Base-by-base conservation (phyloP, 2,888 invertebrate genomes). In the Horisme vitalbata region DNA sequence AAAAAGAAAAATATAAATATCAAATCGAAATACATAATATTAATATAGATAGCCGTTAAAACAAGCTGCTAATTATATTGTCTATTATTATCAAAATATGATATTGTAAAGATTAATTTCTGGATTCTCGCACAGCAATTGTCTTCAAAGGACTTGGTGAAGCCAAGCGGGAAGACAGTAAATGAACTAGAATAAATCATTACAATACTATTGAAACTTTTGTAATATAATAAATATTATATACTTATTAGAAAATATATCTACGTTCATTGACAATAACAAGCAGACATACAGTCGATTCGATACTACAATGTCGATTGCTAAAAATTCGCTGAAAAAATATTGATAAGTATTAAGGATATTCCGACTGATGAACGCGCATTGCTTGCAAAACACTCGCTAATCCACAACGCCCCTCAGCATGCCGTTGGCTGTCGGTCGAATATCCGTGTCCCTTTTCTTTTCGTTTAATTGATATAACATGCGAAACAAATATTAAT, bases 281-380 rank as follows among this genome's bases (percentile, higher is more conserved):
- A 48, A 47, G 48, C 48, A 32, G 47, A 57, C 47, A 45, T 39
- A 54, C 45, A 36, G 33, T 32, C 45, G n/a, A n/a, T n/a, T n/a
- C n/a, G n/a, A 53, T 50, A 51, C 52, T 56, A 54, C 39, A 55
- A 41, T 30, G 28, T 33, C 45, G 51, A 54, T 45, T 48, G 20
- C 55, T 58, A 59, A 49, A 55, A 67, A 68, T 67, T 67, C 67
- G 67, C 67, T 63, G 55, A 52, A 62, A 61, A 53, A 53, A n/a
- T n/a, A n/a, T n/a, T n/a, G 28, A 36, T 45, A 36, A 13, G 28
- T 50, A 36, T 48, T 32, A 43, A 15, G 8, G 21, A 27, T 23
- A 14, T 35, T 38, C 38, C 41, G 54, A 41, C 20, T 57, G 33
- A n/a, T 51, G 35, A 50, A 54, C 51, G 53, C 58, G 59, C 63